phyloP scores from a whole-genome alignment of 2,888 invertebrate species.

The Dromius quadrimaculatus region DNA sequence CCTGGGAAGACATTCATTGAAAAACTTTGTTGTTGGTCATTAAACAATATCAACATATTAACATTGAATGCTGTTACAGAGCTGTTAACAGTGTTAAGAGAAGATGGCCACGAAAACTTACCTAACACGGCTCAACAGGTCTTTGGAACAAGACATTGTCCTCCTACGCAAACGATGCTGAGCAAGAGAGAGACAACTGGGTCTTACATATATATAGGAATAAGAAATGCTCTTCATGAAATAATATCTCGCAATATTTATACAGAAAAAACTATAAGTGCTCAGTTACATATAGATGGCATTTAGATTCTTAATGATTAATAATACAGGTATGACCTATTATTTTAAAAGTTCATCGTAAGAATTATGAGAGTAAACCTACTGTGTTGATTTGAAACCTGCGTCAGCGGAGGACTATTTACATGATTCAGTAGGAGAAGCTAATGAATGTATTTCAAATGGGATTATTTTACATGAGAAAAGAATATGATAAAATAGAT shows the following conservation, averaged over 20 bases:
- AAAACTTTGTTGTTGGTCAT: slow-evolving; percentile 13
- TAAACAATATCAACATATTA: slow-evolving; percentile 16
- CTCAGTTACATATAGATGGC: slow-evolving; percentile 53
- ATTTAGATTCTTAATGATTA: slow-evolving; percentile 41
- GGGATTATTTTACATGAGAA: slow-evolving; percentile 43
- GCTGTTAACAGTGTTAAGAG: slow-evolving; percentile 15
- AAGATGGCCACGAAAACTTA: slow-evolving; percentile 20
- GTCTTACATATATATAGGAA: too few species aligned
- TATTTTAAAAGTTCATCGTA: too few species aligned
- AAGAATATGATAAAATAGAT: too few species aligned
- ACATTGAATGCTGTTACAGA: slow-evolving; percentile 11
- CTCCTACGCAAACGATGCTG: slow-evolving; percentile 7
- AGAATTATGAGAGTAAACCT: slow-evolving; percentile 50
- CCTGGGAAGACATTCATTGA: not conserved
- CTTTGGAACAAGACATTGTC: slow-evolving; percentile 29
- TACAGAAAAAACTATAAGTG: slow-evolving; percentile 50
- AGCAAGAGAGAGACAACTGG: slow-evolving; percentile 23
- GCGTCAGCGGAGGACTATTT: slow-evolving; percentile 42
- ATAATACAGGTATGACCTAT: slow-evolving; percentile 50
- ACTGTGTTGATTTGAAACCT: slow-evolving; percentile 54
- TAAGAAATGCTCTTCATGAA: too few species aligned
- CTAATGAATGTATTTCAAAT: slow-evolving; percentile 27
- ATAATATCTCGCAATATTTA: slow-evolving; percentile 39
- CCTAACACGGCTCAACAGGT: slow-evolving; percentile 24
- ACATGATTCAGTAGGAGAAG: slow-evolving; percentile 52